Base-by-base conservation (phyloP, 2,888 invertebrate genomes). In the Lasioglossum malachurum region DNA sequence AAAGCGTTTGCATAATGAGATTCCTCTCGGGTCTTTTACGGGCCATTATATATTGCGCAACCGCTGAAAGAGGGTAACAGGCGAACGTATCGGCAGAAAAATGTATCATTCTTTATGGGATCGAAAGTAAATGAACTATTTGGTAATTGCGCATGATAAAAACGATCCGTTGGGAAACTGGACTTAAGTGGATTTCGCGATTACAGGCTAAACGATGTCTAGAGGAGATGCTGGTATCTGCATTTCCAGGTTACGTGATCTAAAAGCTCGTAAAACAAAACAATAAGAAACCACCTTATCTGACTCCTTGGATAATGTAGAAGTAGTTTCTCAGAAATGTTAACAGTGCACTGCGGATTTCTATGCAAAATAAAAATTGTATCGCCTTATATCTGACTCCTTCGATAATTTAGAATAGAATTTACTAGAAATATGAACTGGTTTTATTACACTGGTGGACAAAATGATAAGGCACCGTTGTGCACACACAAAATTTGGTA, bases 1-100 rank as follows among this genome's bases (percentile, higher is more conserved):
- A 77, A 72, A 76, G 4, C 67, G 23, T 64, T 76, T 31, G 27
- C 60, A 60, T 38, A 75, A 75, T 75, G 19, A 60, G 41, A 41
- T 41, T 38, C 38, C 23, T 71, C 23, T 4, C 41, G 3, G n/a
- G 23, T 12, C 38, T 69, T 69, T 35, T 38, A 69, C 8, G 1
- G 16, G 4, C 38, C n/a, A 14, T 41, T 71, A 41, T 71, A n/a
- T n/a, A 41, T 38, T 41, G 69, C 41, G 14, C 38, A n/a, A 71
- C 38, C 1, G 41, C 41, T 23, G n/a, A 71, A 14, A 23, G 71
- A 44, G 23, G 41, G 12, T n/a, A 23, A 23, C 14, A 0, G n/a
- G n/a, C 4, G 14, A 41, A 14, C n/a, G 41, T 71, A 71, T 14
- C 41, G 23, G 19, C 7, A 49, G 4, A 38, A 38, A 12, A 35